Percentiles rank a stretch among this genome's conserved stretches.
phyloP scores from a whole-genome alignment of 1,140 invertebrate species.

The Drosophila virilis region DNA sequence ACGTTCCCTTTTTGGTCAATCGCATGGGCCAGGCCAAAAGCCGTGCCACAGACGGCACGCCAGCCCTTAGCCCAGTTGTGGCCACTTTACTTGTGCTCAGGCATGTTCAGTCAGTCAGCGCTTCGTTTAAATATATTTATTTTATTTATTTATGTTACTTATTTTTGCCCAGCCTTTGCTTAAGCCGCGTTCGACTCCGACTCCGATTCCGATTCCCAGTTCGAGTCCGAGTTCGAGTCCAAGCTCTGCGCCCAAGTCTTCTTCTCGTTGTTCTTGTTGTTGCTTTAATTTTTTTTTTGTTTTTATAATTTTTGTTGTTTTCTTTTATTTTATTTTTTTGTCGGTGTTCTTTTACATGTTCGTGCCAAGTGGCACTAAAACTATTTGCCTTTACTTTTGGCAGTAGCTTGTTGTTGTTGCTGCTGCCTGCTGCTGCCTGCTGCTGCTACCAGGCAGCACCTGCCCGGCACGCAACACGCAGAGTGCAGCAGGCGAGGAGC shows the following conservation, averaged over 20 bases:
- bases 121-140: conserved; percentile 40
- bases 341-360: conserved; percentile 55
- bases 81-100: conserved; percentile 40
- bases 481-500: conserved; percentile 36
- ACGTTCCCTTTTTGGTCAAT: conserved; percentile 37
- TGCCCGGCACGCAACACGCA: conserved; percentile 53
- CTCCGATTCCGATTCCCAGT: conserved; percentile 4
- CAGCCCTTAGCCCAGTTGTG: background rate
- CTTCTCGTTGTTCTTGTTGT: conserved; percentile 27
- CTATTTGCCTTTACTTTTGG: conserved; percentile 74
- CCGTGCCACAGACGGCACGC: background rate
- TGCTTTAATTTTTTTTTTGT: conserved; percentile 1
- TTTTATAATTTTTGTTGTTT: conserved; percentile 25
- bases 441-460: conserved; percentile 21
- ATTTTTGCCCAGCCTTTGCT: conserved; percentile 4
- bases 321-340: conserved; percentile 36
- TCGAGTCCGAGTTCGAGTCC: conserved; percentile 6
- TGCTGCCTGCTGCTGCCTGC: conserved; percentile 19
- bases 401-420: conserved; percentile 32
- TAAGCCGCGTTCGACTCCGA: conserved; percentile 16
- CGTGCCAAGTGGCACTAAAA: conserved; percentile 82
- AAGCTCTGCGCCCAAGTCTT: conserved; percentile 4
- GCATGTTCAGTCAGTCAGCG: conserved; percentile 64
- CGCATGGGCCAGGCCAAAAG: conserved; percentile 24
- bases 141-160: conserved; percentile 9